Evolutionary conservation across 2,113 vertebrate species (phyloP).

Genomic region (Pelmatolapia mariae): DNA sequence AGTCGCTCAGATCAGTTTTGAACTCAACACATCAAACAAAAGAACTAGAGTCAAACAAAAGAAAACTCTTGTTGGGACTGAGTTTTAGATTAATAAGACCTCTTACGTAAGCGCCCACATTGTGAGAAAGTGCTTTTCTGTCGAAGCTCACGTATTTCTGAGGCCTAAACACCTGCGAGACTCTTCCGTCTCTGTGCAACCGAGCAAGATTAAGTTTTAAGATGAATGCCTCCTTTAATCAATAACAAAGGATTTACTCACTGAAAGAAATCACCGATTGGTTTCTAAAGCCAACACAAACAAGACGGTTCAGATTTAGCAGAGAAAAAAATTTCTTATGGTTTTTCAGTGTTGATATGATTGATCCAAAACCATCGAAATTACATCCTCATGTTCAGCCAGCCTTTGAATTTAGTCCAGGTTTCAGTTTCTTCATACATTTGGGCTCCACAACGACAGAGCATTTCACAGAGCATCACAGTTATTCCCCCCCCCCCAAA

Average conservation of each 20-base stretch:
- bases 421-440: not conserved
- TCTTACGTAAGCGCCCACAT: not conserved
- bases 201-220: not conserved
- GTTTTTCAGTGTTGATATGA: not conserved
- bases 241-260: constrained; percentile 1
- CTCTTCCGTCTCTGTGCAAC: not conserved
- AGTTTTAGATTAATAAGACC: not conserved
- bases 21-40: not conserved
- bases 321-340: not conserved
- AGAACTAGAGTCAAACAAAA: not conserved
- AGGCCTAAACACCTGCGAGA: not conserved
- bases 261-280: not conserved
- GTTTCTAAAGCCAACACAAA: not conserved
- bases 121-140: not conserved
- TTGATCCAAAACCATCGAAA: not conserved
- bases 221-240: not conserved
- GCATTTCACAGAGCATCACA: not conserved
- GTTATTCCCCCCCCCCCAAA: accelerated
- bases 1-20: not conserved
- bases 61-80: not conserved
- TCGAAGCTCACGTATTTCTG: not conserved
- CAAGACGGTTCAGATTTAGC: not conserved
- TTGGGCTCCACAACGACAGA: not conserved
- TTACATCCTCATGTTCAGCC: not conserved
- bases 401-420: not conserved